Evolutionary conservation across 2,113 vertebrate genomes (phyloP), one percentile per base, ranked within the genome.

Genomic region (Silurus asotus): DNA sequence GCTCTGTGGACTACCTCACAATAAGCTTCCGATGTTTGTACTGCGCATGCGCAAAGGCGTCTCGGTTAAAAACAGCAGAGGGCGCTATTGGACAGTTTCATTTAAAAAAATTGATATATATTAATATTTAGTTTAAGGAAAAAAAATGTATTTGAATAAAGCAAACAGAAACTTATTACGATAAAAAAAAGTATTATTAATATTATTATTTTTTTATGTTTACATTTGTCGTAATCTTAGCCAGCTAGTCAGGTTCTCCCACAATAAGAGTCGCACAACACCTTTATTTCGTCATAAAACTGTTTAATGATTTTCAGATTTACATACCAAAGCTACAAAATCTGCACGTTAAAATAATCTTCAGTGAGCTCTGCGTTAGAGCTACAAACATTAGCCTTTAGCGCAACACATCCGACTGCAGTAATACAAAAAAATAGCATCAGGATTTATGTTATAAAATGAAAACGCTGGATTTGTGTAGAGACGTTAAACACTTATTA

Each of bases 251-350:
- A 13, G 7, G 62, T 64, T 64, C 37, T 64, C 20, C 64, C 14
- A 79, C 45, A 81, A 28, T 48, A 7, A 83, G 82, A 70, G 25
- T 28, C 6, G 5, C 56, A 28, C 28, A 14, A n/a, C 59, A 11
- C 37, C n/a, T 58, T 69, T 20, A 4, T 86, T 86, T 49, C 92
- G 87, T 89, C 92, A 93, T 90, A 93, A 94, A 95, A 93, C 45
- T 62, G 87, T 95, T 95, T 95, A 95, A 94, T 95, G 89, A 88
- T 90, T 85, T 92, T 76, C 85, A 91, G 93, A 94, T 94, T 92
- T 93, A 94, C 93, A 94, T 92, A 93, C 92, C 90, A 95, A 95
- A 95, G 94, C 93, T 95, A 94, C 92, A 95, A 95, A 94, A 94
- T 93, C 92, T 91, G 90, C 91, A 93, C 91, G 91, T 92, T 93